These are phyloP conservation scores for Parazoanthus darwini DNA, from an alignment of 92 coral and sea anemone species.

Conservation along the genomic window DNA sequence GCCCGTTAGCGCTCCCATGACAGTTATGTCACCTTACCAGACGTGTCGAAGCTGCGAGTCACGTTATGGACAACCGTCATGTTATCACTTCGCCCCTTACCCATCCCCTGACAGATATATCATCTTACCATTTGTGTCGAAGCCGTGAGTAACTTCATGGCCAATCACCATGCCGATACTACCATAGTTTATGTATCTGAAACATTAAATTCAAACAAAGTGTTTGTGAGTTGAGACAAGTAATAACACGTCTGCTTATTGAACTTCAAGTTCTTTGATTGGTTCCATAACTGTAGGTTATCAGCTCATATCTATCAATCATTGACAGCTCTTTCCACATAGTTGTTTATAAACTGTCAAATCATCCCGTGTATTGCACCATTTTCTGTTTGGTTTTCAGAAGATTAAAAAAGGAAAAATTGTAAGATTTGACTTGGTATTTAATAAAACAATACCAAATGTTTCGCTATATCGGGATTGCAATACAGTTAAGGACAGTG, in stretches of 20 bases:
- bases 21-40: not conserved
- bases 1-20: not conserved
- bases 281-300: too few species aligned
- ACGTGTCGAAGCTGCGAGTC: not conserved
- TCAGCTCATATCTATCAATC: too few species aligned
- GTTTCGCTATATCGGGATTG: too few species aligned
- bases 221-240: not conserved
- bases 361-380: too few species aligned
- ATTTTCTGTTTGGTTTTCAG: too few species aligned
- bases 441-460: too few species aligned
- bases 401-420: too few species aligned
- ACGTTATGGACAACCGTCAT: not conserved
- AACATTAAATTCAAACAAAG: not conserved
- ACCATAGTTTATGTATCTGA: slow-evolving; percentile 12
- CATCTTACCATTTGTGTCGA: not conserved
- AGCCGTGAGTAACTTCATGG: not conserved
- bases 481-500: too few species aligned
- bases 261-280: too few species aligned
- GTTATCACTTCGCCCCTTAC: not conserved
- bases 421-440: too few species aligned
- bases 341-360: too few species aligned
- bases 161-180: slow-evolving; percentile 29
- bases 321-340: too few species aligned
- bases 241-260: not conserved
- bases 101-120: not conserved